Evolutionary conservation across 2,797 vertebrate species (phyloP), one percentile per base, ranked within the genome.

Genomic region (Molossus alvarezi): DNA sequence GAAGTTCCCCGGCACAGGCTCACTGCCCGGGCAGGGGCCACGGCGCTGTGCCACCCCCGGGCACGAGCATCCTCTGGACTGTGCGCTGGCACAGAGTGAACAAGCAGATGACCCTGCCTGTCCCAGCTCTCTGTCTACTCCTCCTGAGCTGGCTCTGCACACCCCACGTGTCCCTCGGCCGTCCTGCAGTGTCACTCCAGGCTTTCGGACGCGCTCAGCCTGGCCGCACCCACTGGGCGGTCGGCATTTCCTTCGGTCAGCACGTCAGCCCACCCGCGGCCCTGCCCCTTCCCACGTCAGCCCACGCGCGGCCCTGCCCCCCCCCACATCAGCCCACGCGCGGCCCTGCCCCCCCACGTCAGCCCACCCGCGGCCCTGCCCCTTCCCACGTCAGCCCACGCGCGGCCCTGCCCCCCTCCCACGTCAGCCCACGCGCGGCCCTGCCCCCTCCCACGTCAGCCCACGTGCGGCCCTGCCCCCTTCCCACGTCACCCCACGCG

Each of bases 211-310:
- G 95, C 62, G 91, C 95, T 96, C 94, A 94, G 96, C 95, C 83
- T 96, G 95, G 96, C 64, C 95, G 89, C 94, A 72, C 93, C 93
- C 25, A 71, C 83, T 91, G 90, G 60, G 92, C 91, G 88, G 82
- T 94, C 92, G 97, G 95, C 91, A 92, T 92, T 97, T 96, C 97
- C 96, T 91, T 97, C 95, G 93, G 95, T 96, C 76, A 95, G 95
- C 94, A 96, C 96, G 96, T 96, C 79, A 97, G 97, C 87, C 79
- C 13, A 25, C 27, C 58, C 53, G 53, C 1, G 3, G 77, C 62
- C 83, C 67, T 64, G 45, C 77, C 81, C 91, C 95, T 94, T 94
- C 95, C 92, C 6, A 41, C 41, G 6, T 41, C 41, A 41, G 41
- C n/a, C 41, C 41, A 41, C 41, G 6, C 41, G 41, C 41, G 41